Evolutionary conservation across 2,888 invertebrate genomes (phyloP).

Genomic region (Drosophila stalkeri): DNA sequence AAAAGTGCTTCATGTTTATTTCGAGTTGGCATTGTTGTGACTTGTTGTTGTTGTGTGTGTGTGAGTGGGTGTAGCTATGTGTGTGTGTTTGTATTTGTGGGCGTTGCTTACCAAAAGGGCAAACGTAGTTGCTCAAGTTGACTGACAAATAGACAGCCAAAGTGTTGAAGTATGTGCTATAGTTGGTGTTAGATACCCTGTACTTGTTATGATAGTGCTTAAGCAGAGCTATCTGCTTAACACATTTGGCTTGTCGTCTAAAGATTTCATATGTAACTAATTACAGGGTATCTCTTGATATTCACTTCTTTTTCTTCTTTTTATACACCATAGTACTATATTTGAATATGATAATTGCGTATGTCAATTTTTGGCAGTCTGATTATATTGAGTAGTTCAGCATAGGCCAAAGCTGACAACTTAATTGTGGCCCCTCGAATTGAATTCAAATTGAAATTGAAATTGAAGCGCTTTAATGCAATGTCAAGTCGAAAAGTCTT

Average conservation of each 20-base stretch:
- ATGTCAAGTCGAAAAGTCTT: slow-evolving; percentile 63
- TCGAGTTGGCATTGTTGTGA: slow-evolving; percentile 40
- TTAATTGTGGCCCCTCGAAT: slow-evolving; percentile 58
- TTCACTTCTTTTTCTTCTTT: background rate
- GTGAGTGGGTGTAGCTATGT: slow-evolving; percentile 10
- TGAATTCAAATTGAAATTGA: slow-evolving; percentile 29
- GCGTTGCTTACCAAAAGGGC: slow-evolving; percentile 68
- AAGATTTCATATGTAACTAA: background rate
- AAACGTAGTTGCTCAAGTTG: slow-evolving; percentile 51
- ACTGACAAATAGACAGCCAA: slow-evolving; percentile 42
- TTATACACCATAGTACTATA: slow-evolving; percentile 7
- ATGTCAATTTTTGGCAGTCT: slow-evolving; percentile 65
- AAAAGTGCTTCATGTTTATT: slow-evolving; percentile 62
- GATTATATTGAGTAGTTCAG: slow-evolving; percentile 56
- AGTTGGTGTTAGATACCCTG: slow-evolving; percentile 8
- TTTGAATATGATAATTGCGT: slow-evolving; percentile 71
- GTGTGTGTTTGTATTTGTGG: slow-evolving; percentile 18
- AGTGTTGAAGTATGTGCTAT: slow-evolving; percentile 31
- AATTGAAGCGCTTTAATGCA: slow-evolving; percentile 55
- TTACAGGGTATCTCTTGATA: slow-evolving; percentile 1
- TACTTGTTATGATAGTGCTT: background rate
- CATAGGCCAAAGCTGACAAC: slow-evolving; percentile 55
- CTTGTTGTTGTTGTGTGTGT: slow-evolving; percentile 5
- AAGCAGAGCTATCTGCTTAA: background rate
- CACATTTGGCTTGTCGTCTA: no score